These are phyloP conservation scores for Argynnis bischoffii DNA, from an alignment of 2,888 invertebrate genomes.

Conservation along the genomic window DNA sequence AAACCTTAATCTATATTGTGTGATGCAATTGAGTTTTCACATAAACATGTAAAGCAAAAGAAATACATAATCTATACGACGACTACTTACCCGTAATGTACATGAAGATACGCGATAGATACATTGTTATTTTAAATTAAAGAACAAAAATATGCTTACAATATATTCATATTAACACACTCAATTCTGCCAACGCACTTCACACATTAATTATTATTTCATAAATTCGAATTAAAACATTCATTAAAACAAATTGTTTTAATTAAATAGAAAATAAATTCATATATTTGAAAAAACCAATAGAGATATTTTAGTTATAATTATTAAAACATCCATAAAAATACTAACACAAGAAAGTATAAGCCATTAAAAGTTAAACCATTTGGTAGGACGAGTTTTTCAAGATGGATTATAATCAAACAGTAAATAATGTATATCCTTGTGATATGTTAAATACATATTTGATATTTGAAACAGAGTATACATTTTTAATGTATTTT, in stretches of 20 bases:
- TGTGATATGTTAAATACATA: slow-evolving; percentile 16
- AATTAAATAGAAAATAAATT: no score
- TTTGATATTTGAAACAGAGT: not conserved
- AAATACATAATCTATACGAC: not conserved
- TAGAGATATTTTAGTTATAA: not conserved
- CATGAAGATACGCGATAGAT: not conserved
- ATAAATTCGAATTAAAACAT: no score
- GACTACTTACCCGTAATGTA: not conserved
- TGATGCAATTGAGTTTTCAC: not conserved
- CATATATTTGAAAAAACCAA: not conserved
- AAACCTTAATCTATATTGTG: slow-evolving; percentile 38
- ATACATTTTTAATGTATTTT: slow-evolving; percentile 3
- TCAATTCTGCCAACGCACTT: not conserved
- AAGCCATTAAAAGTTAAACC: not conserved
- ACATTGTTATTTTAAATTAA: not conserved
- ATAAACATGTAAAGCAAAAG: not conserved
- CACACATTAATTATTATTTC: no score
- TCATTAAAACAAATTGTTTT: no score
- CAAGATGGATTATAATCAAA: not conserved
- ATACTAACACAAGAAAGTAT: not conserved
- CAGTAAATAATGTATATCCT: not conserved
- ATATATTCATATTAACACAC: not conserved
- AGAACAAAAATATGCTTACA: slow-evolving; percentile 9
- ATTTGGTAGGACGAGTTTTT: no score
- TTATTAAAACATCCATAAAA: not conserved